phyloP scores from a whole-genome alignment of 2,113 vertebrate genomes.

The Cololabis saira region DNA sequence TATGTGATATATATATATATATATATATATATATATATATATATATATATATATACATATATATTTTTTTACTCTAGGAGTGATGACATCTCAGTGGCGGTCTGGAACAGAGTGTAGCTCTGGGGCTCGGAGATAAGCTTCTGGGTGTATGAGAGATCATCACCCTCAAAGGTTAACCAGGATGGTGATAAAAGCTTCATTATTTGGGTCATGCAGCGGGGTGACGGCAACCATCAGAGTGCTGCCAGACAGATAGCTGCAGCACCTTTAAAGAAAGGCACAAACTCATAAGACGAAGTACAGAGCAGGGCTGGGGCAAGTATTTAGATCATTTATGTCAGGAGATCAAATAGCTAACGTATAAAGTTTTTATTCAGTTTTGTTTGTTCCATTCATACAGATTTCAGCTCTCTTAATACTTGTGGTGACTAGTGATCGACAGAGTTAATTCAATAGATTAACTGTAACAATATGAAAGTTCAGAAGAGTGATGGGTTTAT shows the following conservation, averaged over 20 bases:
- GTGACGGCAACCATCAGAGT: conserved; percentile 24
- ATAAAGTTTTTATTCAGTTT: no score
- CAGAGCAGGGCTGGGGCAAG: not conserved
- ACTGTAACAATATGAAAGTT: no score
- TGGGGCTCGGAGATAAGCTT: conserved; percentile 58
- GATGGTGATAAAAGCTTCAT: conserved; percentile 61
- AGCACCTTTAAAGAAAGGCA: conserved; percentile 7
- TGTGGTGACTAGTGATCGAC: no score
- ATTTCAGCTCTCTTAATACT: no score
- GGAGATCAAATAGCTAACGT: no score
- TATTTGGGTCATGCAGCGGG: conserved; percentile 58
- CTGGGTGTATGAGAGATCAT: conserved; percentile 58
- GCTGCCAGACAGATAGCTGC: conserved; percentile 29
- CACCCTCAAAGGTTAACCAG: conserved; percentile 70
- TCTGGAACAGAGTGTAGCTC: conserved; percentile 36
- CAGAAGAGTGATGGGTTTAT: no score
- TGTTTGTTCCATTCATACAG: no score
- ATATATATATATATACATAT: no score
- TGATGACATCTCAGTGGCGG: conserved; percentile 56
- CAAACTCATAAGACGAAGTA: not conserved
- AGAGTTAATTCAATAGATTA: no score
- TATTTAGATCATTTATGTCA: not conserved
- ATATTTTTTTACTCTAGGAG: conserved; percentile 10
- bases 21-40: no score
- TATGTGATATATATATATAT: conserved; percentile 18